Percentiles rank a stretch among this genome's conserved stretches.
Conservation (phyloP, 2,888 invertebrate species). For the Synergus gifuensis region DNA sequence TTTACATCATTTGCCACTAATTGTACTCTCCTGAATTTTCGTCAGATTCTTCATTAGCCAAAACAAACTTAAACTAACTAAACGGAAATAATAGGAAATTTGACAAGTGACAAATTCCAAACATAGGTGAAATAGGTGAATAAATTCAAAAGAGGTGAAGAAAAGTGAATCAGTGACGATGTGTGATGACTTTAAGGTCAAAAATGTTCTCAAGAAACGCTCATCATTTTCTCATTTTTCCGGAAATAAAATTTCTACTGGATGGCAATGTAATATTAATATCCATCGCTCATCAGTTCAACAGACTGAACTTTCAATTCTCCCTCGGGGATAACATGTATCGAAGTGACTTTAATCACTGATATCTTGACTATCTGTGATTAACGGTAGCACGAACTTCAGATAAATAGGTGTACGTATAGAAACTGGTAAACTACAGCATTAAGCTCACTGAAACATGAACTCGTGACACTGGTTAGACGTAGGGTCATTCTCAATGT, state of each 20-base stretch:
- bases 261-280: not conserved
- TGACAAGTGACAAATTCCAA: too few species aligned
- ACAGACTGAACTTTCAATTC: constrained; percentile 1
- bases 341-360: constrained; percentile 20
- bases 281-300: not conserved
- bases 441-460: not conserved
- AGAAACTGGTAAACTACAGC: constrained; percentile 4
- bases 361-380: constrained; percentile 36
- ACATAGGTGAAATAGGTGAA: too few species aligned
- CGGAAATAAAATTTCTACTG: too few species aligned
- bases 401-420: constrained; percentile 27
- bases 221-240: too few species aligned
- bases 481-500: not conserved
- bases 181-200: too few species aligned
- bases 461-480: constrained; percentile 24
- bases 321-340: not conserved
- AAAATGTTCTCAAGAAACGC: too few species aligned
- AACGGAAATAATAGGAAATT: too few species aligned
- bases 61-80: too few species aligned
- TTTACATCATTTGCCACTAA: not conserved
- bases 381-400: constrained; percentile 32
- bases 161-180: too few species aligned
- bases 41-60: too few species aligned
- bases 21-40: not conserved
- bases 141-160: too few species aligned